Evolutionary conservation across 35 echinoderm and acorn worm genomes (phyloP), one percentile per base, ranked within the genome.

Genomic region (Anneissia japonica): DNA sequence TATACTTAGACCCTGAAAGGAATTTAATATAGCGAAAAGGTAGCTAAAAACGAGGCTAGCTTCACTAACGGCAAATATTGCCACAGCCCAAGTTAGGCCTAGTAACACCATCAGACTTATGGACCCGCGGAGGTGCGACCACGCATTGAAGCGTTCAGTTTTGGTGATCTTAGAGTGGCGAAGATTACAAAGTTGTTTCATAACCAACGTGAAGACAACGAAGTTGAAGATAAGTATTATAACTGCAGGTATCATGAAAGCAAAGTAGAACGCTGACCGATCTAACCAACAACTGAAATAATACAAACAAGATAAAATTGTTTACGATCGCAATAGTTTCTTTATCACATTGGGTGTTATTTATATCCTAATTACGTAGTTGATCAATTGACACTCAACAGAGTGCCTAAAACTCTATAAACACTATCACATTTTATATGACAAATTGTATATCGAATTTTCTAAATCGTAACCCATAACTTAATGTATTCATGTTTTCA

Each of bases 21-120:
- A 86, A 72, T 93, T 93, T 46, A 89, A 79, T 19, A 93, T 93
- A 77, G 87, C 87, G 39, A 93, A 93, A 0, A 93, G 55, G 79
- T 93, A 93, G 31, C 87, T 89, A 84, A 93, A 89, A 12, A 75
- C 76, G 23, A 93, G 77, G 46, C 72, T 74, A 9, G 87, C 82
- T 36, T 86, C 78, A 26, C 87, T 88, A 11, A 89, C 81, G 35
- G 76, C 83, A 73, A 93, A 90, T 3, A 89, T 79, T 35, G 74
- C 87, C 10, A 90, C 64, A 23, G 36, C 32, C 92, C 87, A 89
- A 26, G 87, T 93, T 5, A 93, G 72, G 9, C 92, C 92, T 6
- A 93, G 76, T 14, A 90, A 72, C 75, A 84, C 77, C 0, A 83
- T 84, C 3, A 91, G 37, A 40, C 38, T 86, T 17, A 91, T 39